Evolutionary conservation across 1,140 invertebrate genomes (phyloP), one percentile per base, ranked within the genome.

Genomic region (Vanessa tameamea): DNA sequence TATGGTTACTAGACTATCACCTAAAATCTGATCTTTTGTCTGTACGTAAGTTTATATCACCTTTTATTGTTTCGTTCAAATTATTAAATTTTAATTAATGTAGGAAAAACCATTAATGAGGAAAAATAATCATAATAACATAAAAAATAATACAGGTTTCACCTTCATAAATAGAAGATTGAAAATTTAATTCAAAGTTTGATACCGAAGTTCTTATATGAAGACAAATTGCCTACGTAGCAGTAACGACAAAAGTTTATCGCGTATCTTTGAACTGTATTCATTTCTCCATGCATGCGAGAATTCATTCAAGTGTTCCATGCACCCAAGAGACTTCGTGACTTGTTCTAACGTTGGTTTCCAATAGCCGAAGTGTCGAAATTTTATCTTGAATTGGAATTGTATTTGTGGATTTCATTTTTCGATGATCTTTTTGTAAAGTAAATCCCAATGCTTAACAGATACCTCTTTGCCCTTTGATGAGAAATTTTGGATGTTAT

Each of bases 181-280:
- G 65, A 16, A 68, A 68, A 68, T 68, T 68, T 68, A 68, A 68
- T 68, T 68, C 16, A 53, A 43, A 68, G 47, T 68, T 57, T 43
- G 66, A 47, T 57, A 68, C 15, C 59, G 12, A 65, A 66, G 47
- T 59, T 72, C 64, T 64, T 50, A 47, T 72, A 23, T 47, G 53
- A 48, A 64, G 64, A 72, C 71, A 72, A 72, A 72, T 66, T 57
- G 55, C 64, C 71, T 64, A 59, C 47, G 51, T 61, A 72, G 23
- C 61, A 72, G 65, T 72, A 76, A 76, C 66, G 75, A 72, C 75
- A 61, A 71, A 77, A 77, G 59, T 76, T 76, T 76, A 72, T 72
- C 64, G 66, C 75, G 37, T 43, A 43, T 67, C 51, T 69, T 69
- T 69, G 61, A 77, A 72, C 63, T 71, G 63, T 16, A 55, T 51